These are phyloP conservation scores for Nothobranchius kuhntae DNA, from an alignment of 2,113 vertebrate species.

Conservation along the genomic window DNA sequence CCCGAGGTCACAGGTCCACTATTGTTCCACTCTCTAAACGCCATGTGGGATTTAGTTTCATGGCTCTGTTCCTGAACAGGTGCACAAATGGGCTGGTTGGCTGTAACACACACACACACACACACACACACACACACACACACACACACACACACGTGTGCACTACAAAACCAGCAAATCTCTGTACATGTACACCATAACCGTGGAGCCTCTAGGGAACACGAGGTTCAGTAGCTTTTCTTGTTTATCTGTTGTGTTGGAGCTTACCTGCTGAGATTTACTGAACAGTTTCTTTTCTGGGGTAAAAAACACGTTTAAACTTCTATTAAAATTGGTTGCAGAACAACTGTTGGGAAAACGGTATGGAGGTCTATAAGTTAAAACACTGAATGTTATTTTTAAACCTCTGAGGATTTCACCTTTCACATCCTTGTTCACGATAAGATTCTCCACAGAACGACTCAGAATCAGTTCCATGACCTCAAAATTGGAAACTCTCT, in stretches of 20 bases:
- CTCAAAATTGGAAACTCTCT: background rate
- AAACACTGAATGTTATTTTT: background rate
- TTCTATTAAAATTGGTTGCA: background rate
- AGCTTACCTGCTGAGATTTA: constrained; percentile 6
- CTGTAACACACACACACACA: constrained; percentile 14
- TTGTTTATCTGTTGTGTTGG: constrained; percentile 1
- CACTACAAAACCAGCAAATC: constrained; percentile 9
- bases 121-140: constrained; percentile 7
- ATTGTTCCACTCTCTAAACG: constrained; percentile 22
- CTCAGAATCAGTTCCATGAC: background rate
- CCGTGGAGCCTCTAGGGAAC: constrained; percentile 12
- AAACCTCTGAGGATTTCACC: background rate
- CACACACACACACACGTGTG: constrained; percentile 5
- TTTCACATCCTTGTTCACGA: background rate
- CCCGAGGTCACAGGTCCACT: constrained; percentile 20
- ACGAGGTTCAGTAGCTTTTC: constrained; percentile 10
- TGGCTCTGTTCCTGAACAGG: constrained; percentile 29
- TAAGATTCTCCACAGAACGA: background rate
- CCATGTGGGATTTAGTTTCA: constrained; percentile 34
- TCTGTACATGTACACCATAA: constrained; percentile 3
- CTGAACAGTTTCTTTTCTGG: background rate
- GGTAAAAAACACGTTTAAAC: background rate
- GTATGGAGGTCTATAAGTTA: background rate
- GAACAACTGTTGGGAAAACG: background rate
- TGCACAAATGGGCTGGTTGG: constrained; percentile 27